A percentile compares a stretch with the other conserved stretches of the same genome.
phyloP scores from a whole-genome alignment of 2,113 vertebrate species.

The Centrocercus urophasianus region DNA sequence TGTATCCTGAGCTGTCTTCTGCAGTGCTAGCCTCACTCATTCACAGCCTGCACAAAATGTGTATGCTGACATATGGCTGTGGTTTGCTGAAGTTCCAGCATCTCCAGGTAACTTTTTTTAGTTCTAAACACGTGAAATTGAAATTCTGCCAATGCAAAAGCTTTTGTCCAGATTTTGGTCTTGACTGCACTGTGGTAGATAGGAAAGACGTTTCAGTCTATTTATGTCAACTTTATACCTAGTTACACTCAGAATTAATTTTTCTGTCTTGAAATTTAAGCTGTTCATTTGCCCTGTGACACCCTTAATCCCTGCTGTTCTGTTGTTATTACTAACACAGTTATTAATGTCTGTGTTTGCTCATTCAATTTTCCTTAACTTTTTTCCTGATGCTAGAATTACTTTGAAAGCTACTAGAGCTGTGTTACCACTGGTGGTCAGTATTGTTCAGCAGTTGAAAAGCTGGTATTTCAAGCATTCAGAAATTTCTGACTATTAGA shows the following conservation, averaged over 20 bases:
- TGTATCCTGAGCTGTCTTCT: conserved; percentile 86
- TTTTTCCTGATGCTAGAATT: neutral
- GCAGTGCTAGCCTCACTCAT: conserved; percentile 83
- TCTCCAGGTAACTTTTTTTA: conserved; percentile 83
- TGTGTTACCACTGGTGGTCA: neutral
- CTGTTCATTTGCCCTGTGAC: neutral
- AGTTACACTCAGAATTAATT: neutral
- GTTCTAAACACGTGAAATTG: neutral
- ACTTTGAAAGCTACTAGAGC: neutral
- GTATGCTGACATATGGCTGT: conserved; percentile 87
- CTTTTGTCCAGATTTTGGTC: neutral
- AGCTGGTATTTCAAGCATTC: neutral
- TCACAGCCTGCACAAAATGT: conserved; percentile 84
- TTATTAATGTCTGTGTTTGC: neutral
- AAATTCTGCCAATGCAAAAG: neutral
- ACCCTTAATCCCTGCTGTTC: accelerated
- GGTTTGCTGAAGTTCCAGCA: conserved; percentile 93
- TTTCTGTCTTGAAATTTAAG: neutral
- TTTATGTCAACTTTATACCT: neutral
- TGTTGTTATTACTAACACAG: neutral
- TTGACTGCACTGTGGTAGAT: neutral
- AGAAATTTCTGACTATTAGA: neutral
- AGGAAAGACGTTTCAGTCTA: neutral
- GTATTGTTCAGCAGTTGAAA: neutral
- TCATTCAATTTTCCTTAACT: neutral